phyloP scores from a whole-genome alignment of 2,113 vertebrate genomes.

The Cochlearius cochlearius region DNA sequence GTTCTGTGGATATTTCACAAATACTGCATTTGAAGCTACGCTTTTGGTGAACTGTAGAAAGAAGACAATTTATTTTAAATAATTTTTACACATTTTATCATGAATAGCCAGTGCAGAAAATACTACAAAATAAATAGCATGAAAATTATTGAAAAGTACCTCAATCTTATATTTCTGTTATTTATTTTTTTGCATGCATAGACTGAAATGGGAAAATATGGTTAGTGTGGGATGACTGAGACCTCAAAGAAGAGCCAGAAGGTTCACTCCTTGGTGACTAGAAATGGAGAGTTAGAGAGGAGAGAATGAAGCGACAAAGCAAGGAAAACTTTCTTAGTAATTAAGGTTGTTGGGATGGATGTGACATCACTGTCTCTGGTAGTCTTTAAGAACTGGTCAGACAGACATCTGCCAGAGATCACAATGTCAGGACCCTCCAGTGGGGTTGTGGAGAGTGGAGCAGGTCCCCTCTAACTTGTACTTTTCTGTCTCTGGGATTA shows the following conservation, averaged over 20 bases:
- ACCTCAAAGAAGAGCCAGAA: background rate
- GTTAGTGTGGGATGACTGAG: background rate
- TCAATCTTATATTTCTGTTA: background rate
- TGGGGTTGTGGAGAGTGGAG: background rate
- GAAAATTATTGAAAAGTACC: background rate
- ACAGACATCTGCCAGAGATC: background rate
- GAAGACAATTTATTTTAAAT: background rate
- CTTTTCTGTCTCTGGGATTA: background rate
- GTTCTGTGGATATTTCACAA: background rate
- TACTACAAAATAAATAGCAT: slow-evolving; percentile 69
- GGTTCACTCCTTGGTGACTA: background rate
- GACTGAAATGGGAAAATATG: background rate
- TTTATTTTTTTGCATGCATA: background rate
- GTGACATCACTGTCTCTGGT: background rate
- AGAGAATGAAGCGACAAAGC: background rate
- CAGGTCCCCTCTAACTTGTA: background rate
- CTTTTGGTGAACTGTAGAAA: background rate
- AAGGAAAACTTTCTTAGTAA: background rate
- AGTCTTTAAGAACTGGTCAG: background rate
- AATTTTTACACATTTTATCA: slow-evolving; percentile 36
- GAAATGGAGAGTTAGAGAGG: background rate
- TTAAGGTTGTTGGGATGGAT: background rate
- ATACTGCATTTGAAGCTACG: background rate
- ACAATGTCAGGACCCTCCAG: background rate
- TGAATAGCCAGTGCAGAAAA: slow-evolving; percentile 1